Evolutionary conservation across 2,888 invertebrate genomes (phyloP), one percentile per base, ranked within the genome.

Genomic region (Caenorhabditis angaria): DNA sequence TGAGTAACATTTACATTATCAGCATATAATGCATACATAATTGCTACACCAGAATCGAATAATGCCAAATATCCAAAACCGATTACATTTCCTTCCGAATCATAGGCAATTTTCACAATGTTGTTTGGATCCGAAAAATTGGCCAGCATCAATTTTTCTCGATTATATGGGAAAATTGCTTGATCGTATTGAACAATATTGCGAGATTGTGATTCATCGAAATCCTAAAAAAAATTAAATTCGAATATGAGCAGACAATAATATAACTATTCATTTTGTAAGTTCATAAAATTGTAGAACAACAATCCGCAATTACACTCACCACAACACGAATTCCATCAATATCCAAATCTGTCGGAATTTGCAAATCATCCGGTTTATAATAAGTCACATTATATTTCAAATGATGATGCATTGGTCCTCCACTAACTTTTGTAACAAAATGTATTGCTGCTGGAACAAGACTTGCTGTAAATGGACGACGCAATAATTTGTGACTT

Each of bases 251-350:
- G n/a, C n/a, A n/a, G n/a, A n/a, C n/a, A n/a, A n/a, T n/a, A n/a
- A n/a, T n/a, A n/a, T n/a, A n/a, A n/a, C 32, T 12, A 32, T 32
- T 32, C 12, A 8, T 32, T 32, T 32, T 32, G 32, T 32, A 32
- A 32, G 32, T 32, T 32, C 32, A 32, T 32, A 12, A 32, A 47
- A 25, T 63, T 56, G 29, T 25, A 22, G 25, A 47, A 50, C 27
- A 20, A 14, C 24, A 12, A 14, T 32, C 22, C 28, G 60, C 25
- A n/a, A 18, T 54, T 25, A 10, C 18, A 14, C 3, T 41, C 14
- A 41, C 41, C 41, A 12, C 18, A 3, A 41, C 41, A 41, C 41
- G 41, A 18, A 41, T 41, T 5, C 41, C 41, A 12, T 41, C 10
- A 5, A 41, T 18, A 41, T 41, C 41, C 41, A 41, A 41, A 41